Conservation (phyloP, 2,113 vertebrate genomes). For the Lepus americanus region DNA sequence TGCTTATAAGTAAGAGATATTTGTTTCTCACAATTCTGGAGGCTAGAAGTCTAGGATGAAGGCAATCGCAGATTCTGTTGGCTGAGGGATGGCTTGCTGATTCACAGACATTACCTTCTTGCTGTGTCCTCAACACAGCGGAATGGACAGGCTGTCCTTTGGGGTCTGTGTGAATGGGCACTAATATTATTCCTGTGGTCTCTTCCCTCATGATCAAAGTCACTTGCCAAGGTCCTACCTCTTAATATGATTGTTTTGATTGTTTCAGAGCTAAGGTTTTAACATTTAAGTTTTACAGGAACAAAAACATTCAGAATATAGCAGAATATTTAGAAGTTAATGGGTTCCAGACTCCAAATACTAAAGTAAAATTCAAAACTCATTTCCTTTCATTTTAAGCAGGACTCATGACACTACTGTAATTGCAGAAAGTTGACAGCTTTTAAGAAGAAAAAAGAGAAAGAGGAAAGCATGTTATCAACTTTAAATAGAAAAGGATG, state of each 20-base stretch:
- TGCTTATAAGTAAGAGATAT: not conserved
- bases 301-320: not conserved
- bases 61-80: not conserved
- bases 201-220: not conserved
- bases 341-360: too few species aligned
- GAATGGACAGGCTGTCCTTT: too few species aligned
- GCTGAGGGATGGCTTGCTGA: too few species aligned
- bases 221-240: not conserved
- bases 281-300: not conserved
- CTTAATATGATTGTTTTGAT: not conserved
- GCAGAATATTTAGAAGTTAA: not conserved
- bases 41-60: not conserved
- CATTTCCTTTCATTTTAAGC: too few species aligned
- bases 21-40: not conserved
- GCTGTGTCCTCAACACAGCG: not conserved
- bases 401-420: not conserved
- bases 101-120: not conserved
- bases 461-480: not conserved
- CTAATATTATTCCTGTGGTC: not conserved
- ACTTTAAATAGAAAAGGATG: not conserved
- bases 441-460: not conserved
- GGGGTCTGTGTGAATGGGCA: rapidly evolving
- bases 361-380: too few species aligned
- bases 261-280: not conserved
- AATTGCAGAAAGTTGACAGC: not conserved